phyloP scores from a whole-genome alignment of 2,888 invertebrate species.

The Stenodera caucasica region DNA sequence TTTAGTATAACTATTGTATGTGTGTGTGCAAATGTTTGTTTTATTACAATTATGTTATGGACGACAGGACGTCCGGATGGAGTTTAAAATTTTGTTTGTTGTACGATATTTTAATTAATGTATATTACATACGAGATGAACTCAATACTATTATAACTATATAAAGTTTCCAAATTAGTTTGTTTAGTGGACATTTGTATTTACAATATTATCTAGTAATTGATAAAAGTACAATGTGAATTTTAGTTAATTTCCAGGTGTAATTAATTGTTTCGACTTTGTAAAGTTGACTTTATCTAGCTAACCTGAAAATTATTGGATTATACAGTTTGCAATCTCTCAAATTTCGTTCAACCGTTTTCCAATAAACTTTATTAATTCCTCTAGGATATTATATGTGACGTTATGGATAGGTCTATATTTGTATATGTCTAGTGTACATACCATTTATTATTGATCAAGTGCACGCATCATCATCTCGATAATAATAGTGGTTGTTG shows the following conservation, averaged over 20 bases:
- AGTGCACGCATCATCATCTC: slow-evolving; percentile 27
- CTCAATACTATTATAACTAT: slow-evolving; percentile 1
- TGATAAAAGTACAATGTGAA: neutral
- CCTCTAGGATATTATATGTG: neutral
- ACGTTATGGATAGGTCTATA: too few species aligned
- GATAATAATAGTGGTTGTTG: slow-evolving; percentile 13
- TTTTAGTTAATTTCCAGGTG: slow-evolving; percentile 15
- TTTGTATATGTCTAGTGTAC: slow-evolving; percentile 7
- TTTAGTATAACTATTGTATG: neutral
- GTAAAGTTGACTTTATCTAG: neutral
- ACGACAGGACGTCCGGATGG: slow-evolving; percentile 3
- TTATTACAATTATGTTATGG: slow-evolving; percentile 19
- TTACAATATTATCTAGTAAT: slow-evolving; percentile 8
- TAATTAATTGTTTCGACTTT: slow-evolving; percentile 35
- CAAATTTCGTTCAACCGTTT: slow-evolving; percentile 16
- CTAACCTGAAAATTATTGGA: too few species aligned
- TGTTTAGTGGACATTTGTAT: slow-evolving; percentile 13
- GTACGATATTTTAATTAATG: slow-evolving; percentile 24
- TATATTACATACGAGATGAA: slow-evolving; percentile 16
- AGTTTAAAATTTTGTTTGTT: slow-evolving; percentile 17
- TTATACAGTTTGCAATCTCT: too few species aligned
- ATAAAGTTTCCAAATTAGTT: slow-evolving; percentile 17
- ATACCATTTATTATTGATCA: slow-evolving; percentile 24
- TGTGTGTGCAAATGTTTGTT: slow-evolving; percentile 19
- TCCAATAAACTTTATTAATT: neutral